Conservation (phyloP, 2,797 vertebrate species). For the Urophycis tenuis region DNA sequence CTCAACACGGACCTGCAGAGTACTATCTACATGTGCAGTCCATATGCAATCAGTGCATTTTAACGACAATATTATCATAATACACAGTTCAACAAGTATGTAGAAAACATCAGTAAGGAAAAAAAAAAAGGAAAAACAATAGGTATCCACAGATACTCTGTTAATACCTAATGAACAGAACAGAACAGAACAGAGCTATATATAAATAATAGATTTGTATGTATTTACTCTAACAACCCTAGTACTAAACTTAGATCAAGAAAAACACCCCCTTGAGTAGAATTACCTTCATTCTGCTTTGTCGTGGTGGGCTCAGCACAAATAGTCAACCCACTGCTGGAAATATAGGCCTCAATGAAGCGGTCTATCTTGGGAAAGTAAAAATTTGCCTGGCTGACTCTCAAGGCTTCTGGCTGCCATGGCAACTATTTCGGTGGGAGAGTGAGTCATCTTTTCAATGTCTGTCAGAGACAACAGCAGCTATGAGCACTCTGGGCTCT, state of each 20-base stretch:
- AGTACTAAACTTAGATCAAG: constrained; percentile 14
- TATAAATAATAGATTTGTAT: neutral
- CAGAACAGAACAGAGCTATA: neutral
- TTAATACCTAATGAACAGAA: neutral
- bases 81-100: neutral
- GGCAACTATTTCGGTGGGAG: constrained; percentile 62
- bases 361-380: constrained; percentile 56
- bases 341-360: constrained; percentile 52
- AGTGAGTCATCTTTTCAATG: constrained; percentile 68
- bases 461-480: constrained; percentile 61
- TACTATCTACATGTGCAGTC: neutral
- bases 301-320: constrained; percentile 21
- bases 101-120: neutral
- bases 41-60: neutral
- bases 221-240: neutral
- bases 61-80: neutral
- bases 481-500: constrained; percentile 48
- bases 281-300: constrained; percentile 20
- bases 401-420: constrained; percentile 65
- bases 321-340: constrained; percentile 41
- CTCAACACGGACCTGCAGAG: neutral
- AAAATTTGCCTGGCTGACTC: constrained; percentile 55
- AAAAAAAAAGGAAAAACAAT: too few relatives aligned
- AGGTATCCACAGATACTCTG: too few relatives aligned
- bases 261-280: constrained; percentile 4